Base-by-base conservation (phyloP, 2,888 invertebrate species). In the Phengaris arion region DNA sequence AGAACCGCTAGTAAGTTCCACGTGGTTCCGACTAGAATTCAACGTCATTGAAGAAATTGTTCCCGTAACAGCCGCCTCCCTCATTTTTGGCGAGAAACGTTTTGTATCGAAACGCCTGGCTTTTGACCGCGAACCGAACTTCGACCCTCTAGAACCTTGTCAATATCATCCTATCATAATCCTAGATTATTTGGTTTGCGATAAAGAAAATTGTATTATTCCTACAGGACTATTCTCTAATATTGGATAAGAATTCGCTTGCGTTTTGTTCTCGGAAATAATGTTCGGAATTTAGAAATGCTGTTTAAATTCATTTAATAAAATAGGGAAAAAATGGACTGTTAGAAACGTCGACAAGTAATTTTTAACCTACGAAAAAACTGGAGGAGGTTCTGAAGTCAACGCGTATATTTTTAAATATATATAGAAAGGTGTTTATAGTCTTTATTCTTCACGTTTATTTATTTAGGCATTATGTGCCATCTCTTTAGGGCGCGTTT, bases 51-150 rank as follows among this genome's bases (percentile, higher is more conserved):
- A 79, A 83, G 84, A 86, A 86, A 87, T 85, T 85, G 86, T 84
- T 84, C 82, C 83, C 84, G 82, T 85, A 84, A 87, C 85, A 84
- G 83, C 84, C 83, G 80, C 75, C 79, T 83, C 83, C 83, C 85
- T 86, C 87, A 86, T 89, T 86, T 85, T 86, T 85, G 86, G 77
- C 83, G 83, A 81, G 80, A 90, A 90, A 87, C 86, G 88, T 86
- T 90, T 89, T 90, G 89, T 91, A 89, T 88, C 86, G 87, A 90
- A 91, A 89, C 86, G 89, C 82, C 35, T 10, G 72, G 13, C 52
- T 72, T 70, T 35, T 72, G 72, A 72, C 72, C 72, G 72, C 72
- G 48, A 72, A 72, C 54, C 54, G 52, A 35, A 72, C 54, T 54
- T 35, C 52, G 22, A 48, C 48, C 69, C 48, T 46, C 68, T 35